phyloP scores from a whole-genome alignment of 2,888 invertebrate genomes.

The Napeogenes sylphis region DNA sequence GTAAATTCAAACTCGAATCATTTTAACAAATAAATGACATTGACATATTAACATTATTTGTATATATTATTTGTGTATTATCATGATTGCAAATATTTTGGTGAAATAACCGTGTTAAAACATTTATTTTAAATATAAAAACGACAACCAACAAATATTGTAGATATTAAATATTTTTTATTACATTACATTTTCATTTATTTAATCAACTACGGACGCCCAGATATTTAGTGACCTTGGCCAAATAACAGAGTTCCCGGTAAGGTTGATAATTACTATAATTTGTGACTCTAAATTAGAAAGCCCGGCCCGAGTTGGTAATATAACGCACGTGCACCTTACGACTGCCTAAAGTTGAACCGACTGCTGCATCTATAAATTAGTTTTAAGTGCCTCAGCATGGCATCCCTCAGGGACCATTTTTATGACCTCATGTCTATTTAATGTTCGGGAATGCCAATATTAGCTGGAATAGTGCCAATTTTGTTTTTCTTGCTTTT shows the following conservation, averaged over 20 bases:
- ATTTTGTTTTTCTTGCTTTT: not conserved
- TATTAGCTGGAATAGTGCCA: constrained; percentile 10
- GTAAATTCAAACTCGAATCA: no score
- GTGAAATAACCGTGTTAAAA: no score
- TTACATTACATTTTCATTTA: no score
- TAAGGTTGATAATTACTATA: constrained; percentile 34
- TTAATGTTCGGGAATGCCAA: constrained; percentile 14
- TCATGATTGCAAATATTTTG: no score
- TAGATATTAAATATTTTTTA: no score
- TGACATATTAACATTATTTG: no score
- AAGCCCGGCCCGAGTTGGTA: constrained; percentile 18
- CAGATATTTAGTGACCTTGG: constrained; percentile 9
- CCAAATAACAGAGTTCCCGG: constrained; percentile 14
- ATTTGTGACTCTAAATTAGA: constrained; percentile 31
- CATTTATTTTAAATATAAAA: no score
- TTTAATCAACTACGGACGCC: no score
- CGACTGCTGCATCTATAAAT: constrained; percentile 31
- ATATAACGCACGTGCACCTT: constrained; percentile 33
- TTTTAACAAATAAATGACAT: no score
- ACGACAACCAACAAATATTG: no score
- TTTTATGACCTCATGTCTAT: constrained; percentile 25
- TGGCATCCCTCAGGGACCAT: constrained; percentile 23
- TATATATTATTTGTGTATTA: no score
- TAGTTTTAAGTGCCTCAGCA: constrained; percentile 31
- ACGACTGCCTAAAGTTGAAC: constrained; percentile 31